Conservation (phyloP, 2,888 invertebrate species). For the Sphecodes monilicornis region DNA sequence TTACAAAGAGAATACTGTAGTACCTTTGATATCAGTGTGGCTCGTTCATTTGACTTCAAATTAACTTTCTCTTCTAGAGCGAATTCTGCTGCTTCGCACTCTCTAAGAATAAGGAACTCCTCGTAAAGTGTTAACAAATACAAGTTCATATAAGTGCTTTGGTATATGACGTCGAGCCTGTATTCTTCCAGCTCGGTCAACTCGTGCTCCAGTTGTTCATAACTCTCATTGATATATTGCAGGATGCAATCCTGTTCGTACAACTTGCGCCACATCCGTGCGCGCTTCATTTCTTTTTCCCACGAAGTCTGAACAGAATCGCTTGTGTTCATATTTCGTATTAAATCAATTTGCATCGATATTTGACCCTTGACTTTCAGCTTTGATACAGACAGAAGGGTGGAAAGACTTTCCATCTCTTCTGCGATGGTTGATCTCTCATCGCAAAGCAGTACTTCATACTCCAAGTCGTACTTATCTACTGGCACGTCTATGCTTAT, state of each 20-base stretch:
- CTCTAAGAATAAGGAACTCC: conserved; percentile 90
- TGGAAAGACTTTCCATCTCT: conserved; percentile 52
- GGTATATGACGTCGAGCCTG: conserved; percentile 87
- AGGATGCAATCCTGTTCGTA: conserved; percentile 89
- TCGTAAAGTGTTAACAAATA: conserved; percentile 89
- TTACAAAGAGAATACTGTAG: background rate
- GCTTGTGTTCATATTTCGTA: conserved; percentile 58
- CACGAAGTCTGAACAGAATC: conserved; percentile 85
- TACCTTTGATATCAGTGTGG: conserved; percentile 68
- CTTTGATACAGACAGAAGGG: conserved; percentile 35
- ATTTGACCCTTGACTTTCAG: conserved; percentile 65
- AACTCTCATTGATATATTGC: conserved; percentile 86
- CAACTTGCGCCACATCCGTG: conserved; percentile 86
- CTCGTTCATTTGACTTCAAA: conserved; percentile 85
- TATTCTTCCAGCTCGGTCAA: conserved; percentile 86
- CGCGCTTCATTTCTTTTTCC: conserved; percentile 86
- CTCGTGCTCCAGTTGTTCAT: conserved; percentile 89
- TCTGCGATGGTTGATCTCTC: conserved; percentile 59
- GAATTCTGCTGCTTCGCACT: conserved; percentile 90
- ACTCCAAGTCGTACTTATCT: conserved; percentile 74
- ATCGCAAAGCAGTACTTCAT: conserved; percentile 76
- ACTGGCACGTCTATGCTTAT: conserved; percentile 29
- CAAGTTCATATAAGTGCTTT: conserved; percentile 87
- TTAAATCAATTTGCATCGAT: conserved; percentile 45
- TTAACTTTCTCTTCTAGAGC: conserved; percentile 87